Conservation (phyloP, 2,888 invertebrate species). For the Lasioglossum leucozonium region DNA sequence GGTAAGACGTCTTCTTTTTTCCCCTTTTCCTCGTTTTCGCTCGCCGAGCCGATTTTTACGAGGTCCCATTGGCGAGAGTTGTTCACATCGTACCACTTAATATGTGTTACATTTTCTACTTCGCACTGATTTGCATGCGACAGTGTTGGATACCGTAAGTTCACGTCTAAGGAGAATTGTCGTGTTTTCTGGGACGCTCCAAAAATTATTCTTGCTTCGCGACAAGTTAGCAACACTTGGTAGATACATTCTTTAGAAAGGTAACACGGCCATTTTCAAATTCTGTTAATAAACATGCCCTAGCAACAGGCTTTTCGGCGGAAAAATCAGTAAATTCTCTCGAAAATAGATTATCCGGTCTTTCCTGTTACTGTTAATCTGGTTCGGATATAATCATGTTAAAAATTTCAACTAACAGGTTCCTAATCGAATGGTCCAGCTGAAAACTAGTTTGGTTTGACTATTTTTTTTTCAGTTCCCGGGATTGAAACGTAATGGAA, state of each 20-base stretch:
- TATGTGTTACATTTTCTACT: slow-evolving; percentile 12
- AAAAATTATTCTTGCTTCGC: neutral
- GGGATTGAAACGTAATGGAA: neutral
- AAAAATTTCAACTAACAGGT: neutral
- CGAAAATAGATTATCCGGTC: neutral
- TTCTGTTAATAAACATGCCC: neutral
- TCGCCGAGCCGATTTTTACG: neutral
- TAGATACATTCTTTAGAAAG: neutral
- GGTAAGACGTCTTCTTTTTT: slow-evolving; percentile 67
- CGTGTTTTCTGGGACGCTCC: neutral
- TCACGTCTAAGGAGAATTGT: neutral
- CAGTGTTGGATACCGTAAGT: neutral
- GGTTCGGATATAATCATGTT: neutral
- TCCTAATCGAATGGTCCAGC: neutral
- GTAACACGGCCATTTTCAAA: neutral
- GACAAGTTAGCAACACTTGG: neutral
- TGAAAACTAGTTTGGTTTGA: neutral
- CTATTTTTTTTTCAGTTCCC: no score
- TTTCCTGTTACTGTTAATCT: neutral
- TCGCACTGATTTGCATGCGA: neutral
- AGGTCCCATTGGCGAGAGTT: neutral
- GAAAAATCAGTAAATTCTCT: neutral
- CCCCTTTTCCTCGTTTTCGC: neutral
- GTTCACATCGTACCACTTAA: slow-evolving; percentile 7
- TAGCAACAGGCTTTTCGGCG: neutral